Evolutionary conservation across 2,888 invertebrate genomes (phyloP).

Genomic region (Andrena fulva): DNA sequence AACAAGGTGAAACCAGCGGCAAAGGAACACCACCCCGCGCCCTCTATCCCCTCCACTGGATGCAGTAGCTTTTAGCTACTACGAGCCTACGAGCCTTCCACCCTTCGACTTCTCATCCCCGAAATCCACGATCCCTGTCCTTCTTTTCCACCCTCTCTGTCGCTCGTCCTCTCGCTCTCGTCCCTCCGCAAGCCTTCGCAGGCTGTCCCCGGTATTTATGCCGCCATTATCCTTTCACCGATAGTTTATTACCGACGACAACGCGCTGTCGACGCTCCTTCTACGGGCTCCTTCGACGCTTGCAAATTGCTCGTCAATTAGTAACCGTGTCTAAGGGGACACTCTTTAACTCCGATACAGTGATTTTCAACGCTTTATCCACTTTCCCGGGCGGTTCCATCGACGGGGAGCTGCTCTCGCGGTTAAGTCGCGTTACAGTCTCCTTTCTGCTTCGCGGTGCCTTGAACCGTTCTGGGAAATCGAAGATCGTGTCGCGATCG

Average conservation of each 20-base stretch:
- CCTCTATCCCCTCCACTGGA: conserved; percentile 34
- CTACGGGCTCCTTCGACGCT: background rate
- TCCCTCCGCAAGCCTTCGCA: background rate
- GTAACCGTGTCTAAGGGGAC: conserved; percentile 40
- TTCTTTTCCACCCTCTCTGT: background rate
- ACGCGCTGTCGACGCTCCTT: background rate
- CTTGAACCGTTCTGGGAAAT: too few relatives aligned
- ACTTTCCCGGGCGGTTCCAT: background rate
- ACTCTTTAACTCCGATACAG: background rate
- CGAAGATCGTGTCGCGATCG: too few relatives aligned
- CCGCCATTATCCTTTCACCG: conserved; percentile 57
- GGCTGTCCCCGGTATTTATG: conserved; percentile 6
- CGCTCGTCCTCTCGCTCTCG: background rate
- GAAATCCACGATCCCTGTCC: conserved; percentile 49
- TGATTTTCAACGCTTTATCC: background rate
- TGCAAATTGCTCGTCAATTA: conserved; percentile 60
- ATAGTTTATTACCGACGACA: conserved; percentile 60
- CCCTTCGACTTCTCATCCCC: conserved; percentile 50
- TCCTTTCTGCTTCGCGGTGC: too few relatives aligned
- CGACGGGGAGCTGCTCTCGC: too few relatives aligned
- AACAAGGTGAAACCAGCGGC: conserved; percentile 37
- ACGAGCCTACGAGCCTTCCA: conserved; percentile 54
- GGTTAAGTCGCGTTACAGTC: too few relatives aligned
- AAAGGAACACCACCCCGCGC: conserved; percentile 56
- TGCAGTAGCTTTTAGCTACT: conserved; percentile 27